Percentiles rank a stretch among this genome's conserved stretches.
Evolutionary conservation across 2,888 invertebrate species (phyloP).

Genomic region (Trachelus tabidus): DNA sequence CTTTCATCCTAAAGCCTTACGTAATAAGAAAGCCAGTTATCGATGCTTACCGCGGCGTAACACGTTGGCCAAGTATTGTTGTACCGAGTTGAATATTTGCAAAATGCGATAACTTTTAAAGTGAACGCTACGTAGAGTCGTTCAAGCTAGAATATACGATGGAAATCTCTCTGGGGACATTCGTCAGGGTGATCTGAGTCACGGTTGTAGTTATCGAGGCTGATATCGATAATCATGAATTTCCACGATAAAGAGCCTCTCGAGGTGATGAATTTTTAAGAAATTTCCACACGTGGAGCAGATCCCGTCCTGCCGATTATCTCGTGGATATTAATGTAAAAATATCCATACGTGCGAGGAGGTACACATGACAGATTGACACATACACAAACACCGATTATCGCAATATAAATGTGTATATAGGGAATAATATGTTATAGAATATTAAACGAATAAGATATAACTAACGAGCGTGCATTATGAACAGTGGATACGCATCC

Average conservation of each 20-base stretch:
- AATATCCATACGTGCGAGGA: conserved; percentile 17
- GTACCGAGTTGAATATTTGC: conserved; percentile 20
- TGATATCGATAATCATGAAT: too few species aligned
- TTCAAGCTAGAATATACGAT: not conserved
- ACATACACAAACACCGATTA: conserved; percentile 51
- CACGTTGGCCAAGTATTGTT: conserved; percentile 30
- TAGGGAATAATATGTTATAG: conserved; percentile 55
- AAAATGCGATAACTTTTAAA: conserved; percentile 11
- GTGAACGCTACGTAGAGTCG: not conserved
- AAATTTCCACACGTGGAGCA: not conserved
- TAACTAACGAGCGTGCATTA: not conserved
- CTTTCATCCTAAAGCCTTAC: conserved; percentile 59
- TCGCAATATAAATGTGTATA: conserved; percentile 66
- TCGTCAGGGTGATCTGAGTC: not conserved
- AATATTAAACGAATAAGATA: conserved; percentile 40
- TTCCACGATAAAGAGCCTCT: not conserved
- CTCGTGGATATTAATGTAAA: conserved; percentile 10
- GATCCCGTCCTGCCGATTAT: not conserved
- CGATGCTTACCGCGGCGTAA: conserved; percentile 42
- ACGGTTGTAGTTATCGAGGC: not conserved
- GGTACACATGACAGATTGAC: conserved; percentile 32
- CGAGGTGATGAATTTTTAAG: not conserved
- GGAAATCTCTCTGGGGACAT: not conserved
- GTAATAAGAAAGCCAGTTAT: conserved; percentile 40
- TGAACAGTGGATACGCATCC: not conserved